phyloP scores from a whole-genome alignment of 2,888 invertebrate genomes.

The Capitulum mitella region DNA sequence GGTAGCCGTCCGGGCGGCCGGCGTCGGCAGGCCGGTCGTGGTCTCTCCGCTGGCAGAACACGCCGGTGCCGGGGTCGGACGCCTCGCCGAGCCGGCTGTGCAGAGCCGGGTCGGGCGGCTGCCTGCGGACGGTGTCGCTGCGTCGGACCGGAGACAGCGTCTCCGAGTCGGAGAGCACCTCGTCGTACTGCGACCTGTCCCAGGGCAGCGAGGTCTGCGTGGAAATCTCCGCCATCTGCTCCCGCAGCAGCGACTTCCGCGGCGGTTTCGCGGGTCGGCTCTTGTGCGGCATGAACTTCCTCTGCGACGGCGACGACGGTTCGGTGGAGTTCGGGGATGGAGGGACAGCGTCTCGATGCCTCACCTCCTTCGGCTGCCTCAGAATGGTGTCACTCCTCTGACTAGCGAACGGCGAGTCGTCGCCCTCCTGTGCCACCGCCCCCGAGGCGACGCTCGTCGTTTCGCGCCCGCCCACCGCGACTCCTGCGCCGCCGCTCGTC shows the following conservation, averaged over 20 bases:
- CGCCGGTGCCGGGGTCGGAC: background rate
- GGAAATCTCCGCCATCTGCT: background rate
- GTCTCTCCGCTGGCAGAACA: background rate
- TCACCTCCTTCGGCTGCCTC: background rate
- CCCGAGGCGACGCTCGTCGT: background rate
- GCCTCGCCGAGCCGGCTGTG: background rate
- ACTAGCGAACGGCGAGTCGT: conserved; percentile 9
- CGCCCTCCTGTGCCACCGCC: background rate
- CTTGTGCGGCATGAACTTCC: background rate
- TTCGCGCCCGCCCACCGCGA: too few relatives aligned
- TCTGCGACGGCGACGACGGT: background rate
- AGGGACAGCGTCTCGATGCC: too few relatives aligned
- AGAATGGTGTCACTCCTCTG: background rate
- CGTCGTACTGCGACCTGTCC: conserved; percentile 1
- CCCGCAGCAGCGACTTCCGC: background rate
- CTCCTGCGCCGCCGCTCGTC: background rate
- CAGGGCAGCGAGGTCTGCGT: conserved; percentile 23
- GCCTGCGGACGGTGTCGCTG: background rate
- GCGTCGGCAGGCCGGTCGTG: background rate
- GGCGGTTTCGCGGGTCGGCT: background rate
- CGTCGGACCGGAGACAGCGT: background rate
- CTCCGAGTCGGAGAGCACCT: background rate
- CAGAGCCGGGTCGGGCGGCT: background rate
- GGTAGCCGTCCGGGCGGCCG: background rate
- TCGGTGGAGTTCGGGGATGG: too few relatives aligned